phyloP scores from a whole-genome alignment of 2,797 vertebrate species.

The Hafferia zeledoni region DNA sequence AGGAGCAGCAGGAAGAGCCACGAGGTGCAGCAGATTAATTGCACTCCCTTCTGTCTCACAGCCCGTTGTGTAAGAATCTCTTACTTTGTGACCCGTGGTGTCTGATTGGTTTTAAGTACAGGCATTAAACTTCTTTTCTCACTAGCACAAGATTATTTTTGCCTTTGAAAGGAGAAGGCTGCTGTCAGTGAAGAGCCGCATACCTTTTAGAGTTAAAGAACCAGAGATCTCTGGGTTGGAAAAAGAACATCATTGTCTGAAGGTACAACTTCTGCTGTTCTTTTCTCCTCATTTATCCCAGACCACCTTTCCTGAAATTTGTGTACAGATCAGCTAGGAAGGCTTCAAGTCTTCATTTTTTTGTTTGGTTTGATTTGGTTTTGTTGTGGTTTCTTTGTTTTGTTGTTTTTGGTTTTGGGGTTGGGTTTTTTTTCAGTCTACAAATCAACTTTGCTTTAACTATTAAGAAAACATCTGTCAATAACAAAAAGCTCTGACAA shows the following conservation, averaged over 20 bases:
- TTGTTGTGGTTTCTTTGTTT: no score
- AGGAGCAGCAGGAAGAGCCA: not conserved
- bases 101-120: not conserved
- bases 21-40: not conserved
- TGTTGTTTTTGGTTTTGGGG: no score
- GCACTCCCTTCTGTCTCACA: not conserved
- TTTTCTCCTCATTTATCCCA: not conserved
- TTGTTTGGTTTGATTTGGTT: no score
- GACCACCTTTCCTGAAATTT: not conserved
- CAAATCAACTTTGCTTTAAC: not conserved
- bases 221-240: not conserved
- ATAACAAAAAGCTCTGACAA: constrained; percentile 46
- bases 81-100: not conserved
- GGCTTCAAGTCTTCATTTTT: not conserved
- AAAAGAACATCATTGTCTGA: not conserved
- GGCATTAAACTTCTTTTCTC: not conserved
- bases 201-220: not conserved
- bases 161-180: not conserved
- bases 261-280: not conserved
- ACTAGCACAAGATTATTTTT: not conserved
- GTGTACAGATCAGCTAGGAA: not conserved
- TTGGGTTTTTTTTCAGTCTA: not conserved
- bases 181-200: not conserved
- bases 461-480: not conserved
- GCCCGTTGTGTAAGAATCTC: not conserved